These are phyloP conservation scores for Pagetopsis macropterus DNA, from an alignment of 2,797 vertebrate species.

Conservation along the genomic window DNA sequence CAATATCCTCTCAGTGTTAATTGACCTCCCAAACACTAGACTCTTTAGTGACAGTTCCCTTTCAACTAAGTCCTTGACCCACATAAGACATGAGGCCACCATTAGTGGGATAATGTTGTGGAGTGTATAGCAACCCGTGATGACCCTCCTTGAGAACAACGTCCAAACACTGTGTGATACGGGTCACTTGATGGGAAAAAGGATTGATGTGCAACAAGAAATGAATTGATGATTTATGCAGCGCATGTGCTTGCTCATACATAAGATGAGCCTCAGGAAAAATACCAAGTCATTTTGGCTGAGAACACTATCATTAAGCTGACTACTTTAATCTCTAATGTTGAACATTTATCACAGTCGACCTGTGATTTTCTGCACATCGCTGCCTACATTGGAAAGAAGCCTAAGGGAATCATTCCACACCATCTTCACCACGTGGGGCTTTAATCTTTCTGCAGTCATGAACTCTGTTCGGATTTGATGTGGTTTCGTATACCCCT, in stretches of 20 bases:
- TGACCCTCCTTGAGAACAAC: constrained; percentile 29
- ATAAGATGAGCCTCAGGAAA: constrained; percentile 28
- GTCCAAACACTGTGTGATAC: neutral
- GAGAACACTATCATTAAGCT: constrained; percentile 43
- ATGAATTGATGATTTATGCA: constrained; percentile 32
- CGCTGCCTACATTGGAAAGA: neutral
- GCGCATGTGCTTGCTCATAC: constrained; percentile 17
- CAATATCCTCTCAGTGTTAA: neutral
- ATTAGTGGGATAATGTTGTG: constrained; percentile 41
- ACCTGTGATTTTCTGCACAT: constrained; percentile 33
- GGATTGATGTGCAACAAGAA: constrained; percentile 20
- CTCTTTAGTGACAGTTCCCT: constrained; percentile 21
- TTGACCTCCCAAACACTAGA: neutral
- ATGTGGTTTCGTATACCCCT: neutral
- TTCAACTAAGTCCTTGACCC: constrained; percentile 42
- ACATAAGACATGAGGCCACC: constrained; percentile 19
- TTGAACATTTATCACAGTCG: constrained; percentile 42
- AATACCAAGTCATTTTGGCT: constrained; percentile 30
- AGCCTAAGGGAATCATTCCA: constrained; percentile 22
- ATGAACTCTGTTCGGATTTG: neutral
- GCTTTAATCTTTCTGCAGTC: constrained; percentile 14
- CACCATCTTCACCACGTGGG: neutral
- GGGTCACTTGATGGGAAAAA: constrained; percentile 11
- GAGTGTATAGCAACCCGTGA: constrained; percentile 9
- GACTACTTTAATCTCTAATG: constrained; percentile 37